These are phyloP conservation scores for Salticus scenicus DNA, from an alignment of 2,888 invertebrate genomes.

Conservation along the genomic window DNA sequence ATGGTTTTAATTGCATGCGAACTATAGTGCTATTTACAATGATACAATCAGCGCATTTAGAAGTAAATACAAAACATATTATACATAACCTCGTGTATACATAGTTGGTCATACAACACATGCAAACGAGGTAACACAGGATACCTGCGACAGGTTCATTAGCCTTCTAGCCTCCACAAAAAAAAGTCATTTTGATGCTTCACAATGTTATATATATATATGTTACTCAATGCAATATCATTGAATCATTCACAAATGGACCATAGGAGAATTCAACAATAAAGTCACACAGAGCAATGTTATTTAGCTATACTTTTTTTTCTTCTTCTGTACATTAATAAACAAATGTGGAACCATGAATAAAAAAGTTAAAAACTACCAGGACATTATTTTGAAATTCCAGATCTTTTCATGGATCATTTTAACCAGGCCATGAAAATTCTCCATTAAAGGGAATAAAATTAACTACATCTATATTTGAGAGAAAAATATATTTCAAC, in stretches of 20 bases:
- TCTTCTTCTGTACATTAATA: conserved; percentile 24
- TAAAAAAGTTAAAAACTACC: conserved; percentile 30
- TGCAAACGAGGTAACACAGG: conserved; percentile 46
- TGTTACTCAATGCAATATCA: conserved; percentile 25
- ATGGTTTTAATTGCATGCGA: conserved; percentile 69
- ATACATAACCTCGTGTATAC: conserved; percentile 37
- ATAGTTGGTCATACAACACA: conserved; percentile 53
- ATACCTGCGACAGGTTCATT: conserved; percentile 39
- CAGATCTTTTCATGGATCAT: conserved; percentile 3
- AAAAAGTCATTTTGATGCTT: conserved; percentile 47
- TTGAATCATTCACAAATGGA: conserved; percentile 54
- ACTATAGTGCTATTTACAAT: conserved; percentile 70
- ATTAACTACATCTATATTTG: conserved; percentile 10
- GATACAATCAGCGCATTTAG: conserved; percentile 65
- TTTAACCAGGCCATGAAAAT: neutral
- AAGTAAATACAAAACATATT: conserved; percentile 68
- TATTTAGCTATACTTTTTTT: conserved; percentile 59
- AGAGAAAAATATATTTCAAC: conserved; percentile 2
- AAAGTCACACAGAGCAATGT: conserved; percentile 52
- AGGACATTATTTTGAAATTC: conserved; percentile 22
- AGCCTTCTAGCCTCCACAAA: conserved; percentile 50
- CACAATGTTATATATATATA: conserved; percentile 49
- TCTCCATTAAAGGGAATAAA: neutral
- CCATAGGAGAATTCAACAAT: conserved; percentile 41
- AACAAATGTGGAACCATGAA: neutral